Percentiles rank a stretch among this genome's conserved stretches.
Conservation (phyloP, 2,797 vertebrate species). For the Sylvilagus floridanus region DNA sequence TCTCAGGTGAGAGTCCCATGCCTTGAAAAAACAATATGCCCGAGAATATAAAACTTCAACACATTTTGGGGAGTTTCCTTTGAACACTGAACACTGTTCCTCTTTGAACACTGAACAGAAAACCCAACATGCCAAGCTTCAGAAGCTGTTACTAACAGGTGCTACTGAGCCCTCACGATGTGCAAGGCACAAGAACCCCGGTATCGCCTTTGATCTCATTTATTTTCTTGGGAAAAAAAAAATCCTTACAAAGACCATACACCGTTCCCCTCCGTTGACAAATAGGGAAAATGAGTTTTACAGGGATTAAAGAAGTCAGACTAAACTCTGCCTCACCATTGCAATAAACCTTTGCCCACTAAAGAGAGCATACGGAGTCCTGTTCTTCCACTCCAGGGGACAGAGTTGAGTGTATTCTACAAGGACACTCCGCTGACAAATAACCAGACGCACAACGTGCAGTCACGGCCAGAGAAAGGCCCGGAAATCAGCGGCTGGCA, state of each 20-base stretch:
- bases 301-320: not conserved
- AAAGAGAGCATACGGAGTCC: not conserved
- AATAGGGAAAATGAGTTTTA: too few relatives aligned
- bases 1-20: not conserved
- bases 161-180: not conserved
- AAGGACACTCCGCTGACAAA: not conserved
- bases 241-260: too few relatives aligned
- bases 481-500: not conserved
- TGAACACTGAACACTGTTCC: too few relatives aligned
- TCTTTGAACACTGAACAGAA: conserved; percentile 11
- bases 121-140: not conserved
- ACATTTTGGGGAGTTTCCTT: not conserved
- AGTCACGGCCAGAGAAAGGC: not conserved
- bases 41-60: not conserved
- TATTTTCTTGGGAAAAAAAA: not conserved
- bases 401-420: not conserved
- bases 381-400: too few relatives aligned
- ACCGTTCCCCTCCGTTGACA: not conserved
- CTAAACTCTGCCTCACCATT: not conserved
- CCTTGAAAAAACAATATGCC: conserved; percentile 37
- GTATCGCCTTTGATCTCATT: too few relatives aligned
- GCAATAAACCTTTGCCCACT: not conserved
- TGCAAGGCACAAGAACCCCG: not conserved
- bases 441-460: not conserved
- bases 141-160: not conserved